Base-by-base conservation (phyloP, 1,140 invertebrate species). In the Apocrypta bakeri region DNA sequence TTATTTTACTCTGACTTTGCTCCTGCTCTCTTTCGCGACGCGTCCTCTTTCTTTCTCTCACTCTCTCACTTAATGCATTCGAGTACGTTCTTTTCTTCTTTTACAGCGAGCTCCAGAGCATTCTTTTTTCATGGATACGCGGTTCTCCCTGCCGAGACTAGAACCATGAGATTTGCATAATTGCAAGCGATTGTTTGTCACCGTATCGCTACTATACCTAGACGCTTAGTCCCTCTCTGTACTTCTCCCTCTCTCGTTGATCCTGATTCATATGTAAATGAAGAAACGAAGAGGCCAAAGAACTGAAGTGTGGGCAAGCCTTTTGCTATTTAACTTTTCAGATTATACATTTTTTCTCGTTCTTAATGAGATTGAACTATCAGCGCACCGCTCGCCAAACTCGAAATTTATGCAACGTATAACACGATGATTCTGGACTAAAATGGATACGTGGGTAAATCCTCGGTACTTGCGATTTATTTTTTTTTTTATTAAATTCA, bases 241-340 rank as follows among this genome's bases (percentile, higher is more conserved):
- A 3, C 37, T 17, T 72, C n/a, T 72, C 69, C n/a, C 69, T 24
- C 31, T 33, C 87, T 81, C 85, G 87, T 85, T 89, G 87, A 90
- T 90, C 89, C 88, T 89, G 87, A 90, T 90, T 90, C 89, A 89
- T 88, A 90, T 90, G 89, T 86, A 90, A 90, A 90, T 90, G 83
- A 82, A 82, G 86, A 42, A 42, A 33, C 33, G 72, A 77, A 74
- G 40, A 68, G 72, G 25, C 27, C 37, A 71, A 21, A 27, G 37
- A 61, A 14, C 56, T 14, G 56, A 14, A n/a, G n/a, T n/a, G n/a
- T n/a, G 25, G 0, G 25, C 63, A 17, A 1, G 63, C 63, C 64
- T 74, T 61, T 56, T 24, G 40, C 42, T 56, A 27, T 82, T 69
- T 69, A 76, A 69, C 31, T 66, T 73, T 73, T 73, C 73, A 56